Conservation (phyloP, 2,113 vertebrate genomes). For the Gila orcuttii region DNA sequence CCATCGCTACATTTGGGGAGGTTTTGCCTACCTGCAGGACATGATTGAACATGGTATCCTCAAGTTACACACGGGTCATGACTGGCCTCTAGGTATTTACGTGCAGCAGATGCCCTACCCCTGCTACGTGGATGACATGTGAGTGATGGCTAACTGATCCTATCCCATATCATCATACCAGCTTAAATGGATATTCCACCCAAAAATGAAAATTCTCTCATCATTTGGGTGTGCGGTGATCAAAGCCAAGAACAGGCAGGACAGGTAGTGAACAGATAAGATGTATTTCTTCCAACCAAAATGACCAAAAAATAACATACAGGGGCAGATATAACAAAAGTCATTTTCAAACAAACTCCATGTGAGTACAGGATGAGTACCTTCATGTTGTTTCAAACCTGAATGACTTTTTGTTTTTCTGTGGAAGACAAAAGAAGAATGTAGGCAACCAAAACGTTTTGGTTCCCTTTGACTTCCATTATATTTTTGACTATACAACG, state of each 20-base stretch:
- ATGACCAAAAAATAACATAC: too few relatives aligned
- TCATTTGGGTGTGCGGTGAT: background rate
- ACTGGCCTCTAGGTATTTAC: slow-evolving; percentile 86
- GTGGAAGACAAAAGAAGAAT: background rate
- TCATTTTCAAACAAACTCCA: too few relatives aligned
- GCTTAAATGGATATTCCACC: background rate
- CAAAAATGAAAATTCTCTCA: background rate
- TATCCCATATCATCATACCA: background rate
- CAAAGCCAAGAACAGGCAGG: too few relatives aligned
- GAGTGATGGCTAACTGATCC: slow-evolving; percentile 66
- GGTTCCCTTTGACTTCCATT: background rate
- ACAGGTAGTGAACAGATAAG: too few relatives aligned
- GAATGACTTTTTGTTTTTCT: background rate
- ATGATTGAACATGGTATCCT: slow-evolving; percentile 95
- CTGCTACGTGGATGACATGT: slow-evolving; percentile 97
- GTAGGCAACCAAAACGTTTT: background rate
- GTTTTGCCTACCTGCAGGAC: slow-evolving; percentile 96
- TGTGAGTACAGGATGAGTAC: too few relatives aligned
- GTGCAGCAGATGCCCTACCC: slow-evolving; percentile 98
- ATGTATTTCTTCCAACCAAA: too few relatives aligned
- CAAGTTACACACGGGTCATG: slow-evolving; percentile 81
- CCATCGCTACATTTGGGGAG: slow-evolving; percentile 94
- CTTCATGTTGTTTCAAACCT: background rate
- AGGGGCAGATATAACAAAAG: too few relatives aligned
- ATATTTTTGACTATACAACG: background rate